Conservation (phyloP, 2,797 vertebrate genomes). For the Lithobates sylvaticus region DNA sequence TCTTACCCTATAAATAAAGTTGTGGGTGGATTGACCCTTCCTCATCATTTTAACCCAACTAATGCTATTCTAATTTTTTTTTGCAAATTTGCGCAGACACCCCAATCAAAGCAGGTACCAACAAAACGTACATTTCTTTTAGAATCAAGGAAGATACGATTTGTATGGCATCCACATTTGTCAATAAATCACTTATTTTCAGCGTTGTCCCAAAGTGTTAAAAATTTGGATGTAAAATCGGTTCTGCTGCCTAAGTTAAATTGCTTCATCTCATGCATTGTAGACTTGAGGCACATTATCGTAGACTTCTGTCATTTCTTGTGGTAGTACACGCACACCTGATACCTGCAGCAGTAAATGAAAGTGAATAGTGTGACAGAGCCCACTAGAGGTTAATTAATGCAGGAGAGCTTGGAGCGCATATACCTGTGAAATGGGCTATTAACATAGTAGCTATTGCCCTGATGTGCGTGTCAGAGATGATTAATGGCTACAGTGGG, state of each 20-base stretch:
- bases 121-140: background rate
- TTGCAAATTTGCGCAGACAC: too few relatives aligned
- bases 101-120: too few relatives aligned
- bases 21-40: too few relatives aligned
- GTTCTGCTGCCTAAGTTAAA: constrained; percentile 9
- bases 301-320: constrained; percentile 38
- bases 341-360: constrained; percentile 46
- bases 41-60: too few relatives aligned
- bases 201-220: background rate
- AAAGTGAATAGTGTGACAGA: constrained; percentile 48
- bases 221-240: background rate
- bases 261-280: constrained; percentile 29
- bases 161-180: background rate
- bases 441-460: constrained; percentile 55
- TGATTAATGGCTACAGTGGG: constrained; percentile 52
- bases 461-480: constrained; percentile 33
- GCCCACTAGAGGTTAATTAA: constrained; percentile 42
- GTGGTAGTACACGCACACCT: constrained; percentile 4
- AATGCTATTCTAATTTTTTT: too few relatives aligned
- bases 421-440: constrained; percentile 61
- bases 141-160: background rate
- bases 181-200: background rate
- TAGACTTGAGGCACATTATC: constrained; percentile 20
- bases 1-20: too few relatives aligned
- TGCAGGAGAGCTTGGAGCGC: constrained; percentile 24